Evolutionary conservation across 2,113 vertebrate genomes (phyloP), one percentile per base, ranked within the genome.

Genomic region (Callithrix jacchus): DNA sequence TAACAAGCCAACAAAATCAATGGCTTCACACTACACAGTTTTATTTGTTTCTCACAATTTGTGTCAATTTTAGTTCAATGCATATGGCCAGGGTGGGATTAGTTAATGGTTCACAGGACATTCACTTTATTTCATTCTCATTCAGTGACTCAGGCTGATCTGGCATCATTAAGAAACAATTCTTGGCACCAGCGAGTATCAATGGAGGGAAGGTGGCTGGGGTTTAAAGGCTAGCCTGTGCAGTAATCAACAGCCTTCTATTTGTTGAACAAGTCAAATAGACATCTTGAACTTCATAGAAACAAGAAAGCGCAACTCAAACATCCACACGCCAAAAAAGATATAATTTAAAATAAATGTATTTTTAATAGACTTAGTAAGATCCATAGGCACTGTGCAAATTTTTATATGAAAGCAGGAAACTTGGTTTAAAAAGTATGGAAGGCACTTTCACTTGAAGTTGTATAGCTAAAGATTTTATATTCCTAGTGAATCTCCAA

Each of bases 61-160:
- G 10, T 42, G 68, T 45, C 3, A 2, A 35, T 64, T 83, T 74
- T 17, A 80, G 1, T 42, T 80, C 66, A 49, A 13, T 37, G 8
- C 27, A 1, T 68, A 66, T 23, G 1, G 27, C 61, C 61, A 13
- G 12, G 23, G 8, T 6, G 2, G 0, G 20, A 6, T 6, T 1
- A 1, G 6, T 6, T 40, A 16, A 3, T 18, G 35, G 0, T 32
- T 68, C 5, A 54, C 12, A 58, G 12, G n/a, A 2, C 8, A 17
- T 70, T 8, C n/a, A 30, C 52, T 42, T 80, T 47, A 47, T 8
- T 35, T 70, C 1, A 3, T n/a, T 91, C 17, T 74, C 35, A 52
- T 74, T 82, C 73, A 61, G 42, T 17, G 6, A 91, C 27, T 40
- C 16, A 83, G 21, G 20, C 27, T 70, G 8, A 52, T 20, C 1